Evolutionary conservation across 2,888 invertebrate genomes (phyloP).

Genomic region (Latrodectus hesperus): DNA sequence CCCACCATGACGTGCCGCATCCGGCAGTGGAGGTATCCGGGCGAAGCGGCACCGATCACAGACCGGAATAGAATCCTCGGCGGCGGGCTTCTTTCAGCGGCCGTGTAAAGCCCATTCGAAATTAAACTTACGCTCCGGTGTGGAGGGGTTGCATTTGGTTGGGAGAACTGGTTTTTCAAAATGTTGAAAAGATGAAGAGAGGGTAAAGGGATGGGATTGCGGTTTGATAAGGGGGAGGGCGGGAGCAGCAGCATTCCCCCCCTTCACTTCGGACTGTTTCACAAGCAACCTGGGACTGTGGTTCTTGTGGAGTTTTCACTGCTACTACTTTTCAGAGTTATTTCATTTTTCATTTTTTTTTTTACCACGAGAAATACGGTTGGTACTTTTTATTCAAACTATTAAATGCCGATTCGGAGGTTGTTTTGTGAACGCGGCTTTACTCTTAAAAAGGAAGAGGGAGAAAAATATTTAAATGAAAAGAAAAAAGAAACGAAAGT

Average conservation of each 20-base stretch:
- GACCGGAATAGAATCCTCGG: conserved; percentile 18
- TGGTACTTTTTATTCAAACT: no score
- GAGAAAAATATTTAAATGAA: no score
- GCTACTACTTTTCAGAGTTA: no score
- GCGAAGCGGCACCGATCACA: conserved; percentile 20
- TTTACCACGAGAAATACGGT: no score
- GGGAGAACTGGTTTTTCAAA: conserved; percentile 30
- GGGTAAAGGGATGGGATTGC: conserved; percentile 2
- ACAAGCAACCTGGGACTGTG: no score
- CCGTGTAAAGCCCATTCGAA: conserved; percentile 37
- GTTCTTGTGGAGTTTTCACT: no score
- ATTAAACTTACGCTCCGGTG: conserved; percentile 33
- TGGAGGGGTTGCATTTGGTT: background rate
- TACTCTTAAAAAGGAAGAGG: no score
- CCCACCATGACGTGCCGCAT: conserved; percentile 13
- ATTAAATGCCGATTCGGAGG: no score
- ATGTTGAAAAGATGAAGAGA: conserved; percentile 14
- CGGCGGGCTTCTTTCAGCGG: conserved; percentile 28
- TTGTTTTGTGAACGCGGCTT: no score
- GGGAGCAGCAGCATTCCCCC: background rate
- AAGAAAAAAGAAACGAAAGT: no score
- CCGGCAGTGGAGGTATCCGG: conserved; percentile 22
- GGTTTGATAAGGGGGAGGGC: conserved; percentile 10
- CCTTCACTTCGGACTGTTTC: background rate
- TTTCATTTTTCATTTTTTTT: no score